Conservation (phyloP, 2,113 vertebrate species). For the Pituophis catenifer region DNA sequence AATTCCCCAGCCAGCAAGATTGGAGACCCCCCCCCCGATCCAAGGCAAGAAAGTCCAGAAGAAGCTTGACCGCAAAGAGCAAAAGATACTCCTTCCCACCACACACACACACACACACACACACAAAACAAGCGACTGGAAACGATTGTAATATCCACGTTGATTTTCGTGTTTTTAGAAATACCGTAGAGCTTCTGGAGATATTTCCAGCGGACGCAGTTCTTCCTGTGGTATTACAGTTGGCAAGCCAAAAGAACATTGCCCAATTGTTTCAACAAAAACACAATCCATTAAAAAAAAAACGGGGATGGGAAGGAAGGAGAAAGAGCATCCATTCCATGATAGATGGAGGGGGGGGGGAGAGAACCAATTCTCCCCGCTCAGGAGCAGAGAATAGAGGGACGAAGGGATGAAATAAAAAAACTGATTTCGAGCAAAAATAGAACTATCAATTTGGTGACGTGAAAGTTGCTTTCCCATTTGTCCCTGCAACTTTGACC, state of each 20-base stretch:
- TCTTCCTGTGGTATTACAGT: slow-evolving; percentile 68
- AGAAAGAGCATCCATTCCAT: slow-evolving; percentile 39
- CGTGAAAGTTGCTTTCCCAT: slow-evolving; percentile 49
- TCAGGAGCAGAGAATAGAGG: neutral
- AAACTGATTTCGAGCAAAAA: neutral
- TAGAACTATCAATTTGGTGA: neutral
- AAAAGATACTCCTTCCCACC: neutral
- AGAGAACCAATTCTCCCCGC: slow-evolving; percentile 34
- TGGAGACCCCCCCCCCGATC: neutral
- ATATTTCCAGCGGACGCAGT: slow-evolving; percentile 65
- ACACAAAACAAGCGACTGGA: slow-evolving; percentile 39
- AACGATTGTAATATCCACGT: slow-evolving; percentile 47
- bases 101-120: neutral
- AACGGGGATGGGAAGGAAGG: neutral
- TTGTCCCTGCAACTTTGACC: slow-evolving; percentile 55
- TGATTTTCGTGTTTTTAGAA: slow-evolving; percentile 51
- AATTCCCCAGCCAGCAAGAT: neutral
- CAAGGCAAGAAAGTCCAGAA: neutral
- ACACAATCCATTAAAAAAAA: slow-evolving; percentile 34
- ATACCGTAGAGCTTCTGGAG: slow-evolving; percentile 48
- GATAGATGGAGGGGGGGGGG: slow-evolving; percentile 16
- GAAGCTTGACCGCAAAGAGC: slow-evolving; percentile 12
- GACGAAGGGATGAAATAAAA: slow-evolving; percentile 21
- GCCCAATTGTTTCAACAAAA: slow-evolving; percentile 67
- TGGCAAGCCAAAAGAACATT: slow-evolving; percentile 68